phyloP scores from a whole-genome alignment of 2,797 vertebrate species.

The Phyllotis vaccarum region DNA sequence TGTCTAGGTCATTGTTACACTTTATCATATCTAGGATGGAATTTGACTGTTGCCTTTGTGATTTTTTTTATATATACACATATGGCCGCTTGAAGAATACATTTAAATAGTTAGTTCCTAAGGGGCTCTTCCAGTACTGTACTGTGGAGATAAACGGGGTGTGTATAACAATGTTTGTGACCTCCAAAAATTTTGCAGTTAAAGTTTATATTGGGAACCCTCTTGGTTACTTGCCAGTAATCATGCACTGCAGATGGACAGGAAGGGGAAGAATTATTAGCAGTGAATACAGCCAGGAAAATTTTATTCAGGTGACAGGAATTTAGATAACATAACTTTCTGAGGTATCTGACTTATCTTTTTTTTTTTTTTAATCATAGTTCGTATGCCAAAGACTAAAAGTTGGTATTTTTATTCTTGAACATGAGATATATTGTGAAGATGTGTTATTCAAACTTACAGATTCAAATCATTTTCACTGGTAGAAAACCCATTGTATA shows the following conservation, averaged over 20 bases:
- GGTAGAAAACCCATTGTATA: not conserved
- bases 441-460: not conserved
- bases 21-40: not conserved
- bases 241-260: conserved; percentile 32
- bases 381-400: conserved; percentile 29
- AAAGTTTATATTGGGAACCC: conserved; percentile 45
- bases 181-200: conserved; percentile 5
- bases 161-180: conserved; percentile 12
- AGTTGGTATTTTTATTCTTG: conserved; percentile 3
- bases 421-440: not conserved
- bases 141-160: conserved; percentile 30
- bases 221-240: conserved; percentile 44
- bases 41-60: not conserved
- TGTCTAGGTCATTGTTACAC: not conserved
- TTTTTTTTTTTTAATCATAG: not conserved
- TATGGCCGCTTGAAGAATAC: not conserved
- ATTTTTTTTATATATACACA: not conserved
- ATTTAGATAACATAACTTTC: conserved; percentile 55
- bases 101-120: conserved; percentile 18
- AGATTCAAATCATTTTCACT: not conserved
- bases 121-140: conserved; percentile 46
- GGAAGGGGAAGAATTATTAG: conserved; percentile 52
- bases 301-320: conserved; percentile 59
- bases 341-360: not conserved
- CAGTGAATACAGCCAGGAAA: conserved; percentile 58